Evolutionary conservation across 64 coral and sea anemone species (phyloP).

Genomic region (Orbicella faveolata): DNA sequence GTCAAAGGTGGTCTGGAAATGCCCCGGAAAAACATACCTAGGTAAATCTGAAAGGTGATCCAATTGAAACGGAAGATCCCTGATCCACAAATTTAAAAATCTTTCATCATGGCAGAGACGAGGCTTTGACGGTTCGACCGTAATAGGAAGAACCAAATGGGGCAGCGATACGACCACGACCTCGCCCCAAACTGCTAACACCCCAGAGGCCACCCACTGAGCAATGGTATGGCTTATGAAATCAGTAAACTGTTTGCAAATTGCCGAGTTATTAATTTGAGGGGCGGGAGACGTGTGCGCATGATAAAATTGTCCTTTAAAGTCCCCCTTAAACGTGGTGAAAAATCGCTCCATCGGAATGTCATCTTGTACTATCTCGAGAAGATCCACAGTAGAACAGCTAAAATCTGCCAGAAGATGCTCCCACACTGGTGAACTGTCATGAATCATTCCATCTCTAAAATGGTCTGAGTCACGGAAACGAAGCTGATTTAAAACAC

Average conservation of each 20-base stretch:
- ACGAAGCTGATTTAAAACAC: not conserved
- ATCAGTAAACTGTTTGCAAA: too few species aligned
- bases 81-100: conserved; percentile 22
- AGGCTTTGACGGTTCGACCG: not conserved
- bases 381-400: not conserved
- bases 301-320: not conserved
- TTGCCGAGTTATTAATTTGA: not conserved
- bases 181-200: not conserved
- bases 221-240: not conserved
- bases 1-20: conserved; percentile 30
- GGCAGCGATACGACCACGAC: not conserved
- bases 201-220: not conserved
- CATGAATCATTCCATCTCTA: conserved; percentile 11
- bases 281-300: not conserved
- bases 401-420: not conserved
- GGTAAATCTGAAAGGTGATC: conserved; percentile 9
- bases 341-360: not conserved
- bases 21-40: not conserved
- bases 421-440: not conserved
- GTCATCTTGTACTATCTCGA: not conserved
- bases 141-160: conserved; percentile 6
- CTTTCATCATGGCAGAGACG: not conserved
- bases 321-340: not conserved
- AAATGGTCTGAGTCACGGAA: conserved; percentile 4
- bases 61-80: not conserved